Evolutionary conservation across 2,797 vertebrate genomes (phyloP), one percentile per base, ranked within the genome.

Genomic region (Lepidocolaptes lacrymiger): DNA sequence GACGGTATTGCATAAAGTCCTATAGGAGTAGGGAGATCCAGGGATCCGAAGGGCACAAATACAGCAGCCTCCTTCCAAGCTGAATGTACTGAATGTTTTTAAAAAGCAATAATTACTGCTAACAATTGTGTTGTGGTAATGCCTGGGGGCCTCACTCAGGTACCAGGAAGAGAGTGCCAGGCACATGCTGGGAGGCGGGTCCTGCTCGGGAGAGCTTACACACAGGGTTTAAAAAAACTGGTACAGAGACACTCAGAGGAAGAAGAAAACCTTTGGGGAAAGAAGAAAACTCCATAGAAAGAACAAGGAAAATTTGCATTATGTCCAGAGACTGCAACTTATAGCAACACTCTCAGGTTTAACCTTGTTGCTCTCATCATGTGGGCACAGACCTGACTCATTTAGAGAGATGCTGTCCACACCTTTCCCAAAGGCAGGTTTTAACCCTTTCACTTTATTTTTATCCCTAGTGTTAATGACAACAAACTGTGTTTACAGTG

Each of bases 401-500:
- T 1, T 49, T 48, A 6, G 1, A 43, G 7, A 11, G 14, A 34
- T 19, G 18, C 0, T 49, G 17, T 12, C 41, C 48, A 49, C 17
- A 39, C 7, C 36, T 74, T 64, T 76, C 52, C 36, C 61, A 85
- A 87, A 77, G 27, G 49, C 46, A 75, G 15, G 22, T 68, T 90
- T 94, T 85, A 95, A 90, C 77, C 26, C 79, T 67, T 84, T 61
- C 73, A 34, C 44, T 86, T 76, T 12, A 64, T 62, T 85, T 88
- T 93, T 67, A 68, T 88, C 74, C 56, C 6, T 80, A 52, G 52
- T 28, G 52, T 77, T 95, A 95, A 95, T 51, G 74, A 82, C 80
- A 93, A 82, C 83, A 89, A 91, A 93, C 77, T 74, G 88, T 71
- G 71, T 87, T 96, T 89, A 85, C 80, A 83, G 37, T 37, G 77